Base-by-base conservation (phyloP, 2,888 invertebrate species). In the Branchipolynoe longqiensis region DNA sequence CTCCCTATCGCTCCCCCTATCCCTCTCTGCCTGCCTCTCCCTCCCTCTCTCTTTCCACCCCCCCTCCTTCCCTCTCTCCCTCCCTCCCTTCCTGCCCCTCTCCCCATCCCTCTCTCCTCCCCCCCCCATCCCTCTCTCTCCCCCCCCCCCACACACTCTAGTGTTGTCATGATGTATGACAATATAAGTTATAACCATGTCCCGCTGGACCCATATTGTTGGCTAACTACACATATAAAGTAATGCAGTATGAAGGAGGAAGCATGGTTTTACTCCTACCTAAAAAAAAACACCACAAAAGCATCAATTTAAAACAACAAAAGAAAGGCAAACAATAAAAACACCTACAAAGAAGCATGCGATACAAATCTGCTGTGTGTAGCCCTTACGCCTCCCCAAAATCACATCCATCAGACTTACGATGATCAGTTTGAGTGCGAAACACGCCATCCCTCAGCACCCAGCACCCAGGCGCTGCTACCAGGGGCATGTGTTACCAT, bases 71-170 rank as follows among this genome's bases (percentile, higher is more conserved):
- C n/a, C 59, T 14, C 14, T 59, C 38, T 28, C 22, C 31, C 56
- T 58, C 58, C 31, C 25, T 14, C 41, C 33, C 84, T n/a, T n/a
- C 69, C 83, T 36, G 36, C 36, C 56, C 54, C 59, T 28, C 28
- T 28, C 62, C 3, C 62, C 14, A n/a, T 62, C 62, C 6, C 1
- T 62, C 62, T 4, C 62, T 25, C 62, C 31, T 48, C 48, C 18
- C 48, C 18, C 48, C 48, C 48, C 48, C 18, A 8, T 48, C 48
- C 18, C 48, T n/a, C n/a, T n/a, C 48, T 48, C 48, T 48, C 48
- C 48, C 48, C 48, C 18, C 48, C 18, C 48, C 18, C 48, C 48
- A 18, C 8, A 18, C 48, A 48, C 8, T 48, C n/a, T n/a, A n/a
- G n/a, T n/a, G n/a, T n/a, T n/a, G n/a, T n/a, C n/a, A n/a, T n/a